Evolutionary conservation across 2,888 invertebrate genomes (phyloP).

Genomic region (Galeruca laticollis): DNA sequence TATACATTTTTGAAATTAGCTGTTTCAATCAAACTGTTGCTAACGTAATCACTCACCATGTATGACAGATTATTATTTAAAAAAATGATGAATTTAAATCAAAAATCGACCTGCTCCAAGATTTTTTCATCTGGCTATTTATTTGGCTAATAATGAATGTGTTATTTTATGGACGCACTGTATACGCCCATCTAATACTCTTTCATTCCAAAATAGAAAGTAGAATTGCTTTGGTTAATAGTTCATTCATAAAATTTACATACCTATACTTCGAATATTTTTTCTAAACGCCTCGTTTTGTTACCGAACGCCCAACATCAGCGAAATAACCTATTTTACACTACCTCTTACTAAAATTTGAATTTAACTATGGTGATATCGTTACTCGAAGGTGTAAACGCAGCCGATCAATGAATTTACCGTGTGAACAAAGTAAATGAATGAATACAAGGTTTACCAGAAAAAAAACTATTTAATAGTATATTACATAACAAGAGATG

Average conservation of each 20-base stretch:
- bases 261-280: slow-evolving; percentile 35
- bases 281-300: slow-evolving; percentile 37
- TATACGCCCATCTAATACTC: slow-evolving; percentile 41
- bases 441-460: too few relatives aligned
- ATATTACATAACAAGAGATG: too few relatives aligned
- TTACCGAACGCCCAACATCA: slow-evolving; percentile 28
- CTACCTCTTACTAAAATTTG: slow-evolving; percentile 19
- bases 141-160: too few relatives aligned
- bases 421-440: background rate
- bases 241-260: slow-evolving; percentile 50
- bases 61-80: too few relatives aligned
- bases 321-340: slow-evolving; percentile 7
- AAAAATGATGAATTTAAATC: too few relatives aligned
- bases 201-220: slow-evolving; percentile 51
- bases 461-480: too few relatives aligned
- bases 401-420: background rate
- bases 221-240: slow-evolving; percentile 51
- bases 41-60: too few relatives aligned
- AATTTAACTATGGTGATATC: slow-evolving; percentile 18
- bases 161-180: too few relatives aligned
- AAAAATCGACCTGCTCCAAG: too few relatives aligned
- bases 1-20: too few relatives aligned
- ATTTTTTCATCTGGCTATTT: too few relatives aligned
- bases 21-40: too few relatives aligned
- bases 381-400: background rate